Percentiles rank a stretch among this genome's conserved stretches.
These are phyloP conservation scores for Lasioglossum vierecki DNA, from an alignment of 2,888 invertebrate species.

Conservation along the genomic window DNA sequence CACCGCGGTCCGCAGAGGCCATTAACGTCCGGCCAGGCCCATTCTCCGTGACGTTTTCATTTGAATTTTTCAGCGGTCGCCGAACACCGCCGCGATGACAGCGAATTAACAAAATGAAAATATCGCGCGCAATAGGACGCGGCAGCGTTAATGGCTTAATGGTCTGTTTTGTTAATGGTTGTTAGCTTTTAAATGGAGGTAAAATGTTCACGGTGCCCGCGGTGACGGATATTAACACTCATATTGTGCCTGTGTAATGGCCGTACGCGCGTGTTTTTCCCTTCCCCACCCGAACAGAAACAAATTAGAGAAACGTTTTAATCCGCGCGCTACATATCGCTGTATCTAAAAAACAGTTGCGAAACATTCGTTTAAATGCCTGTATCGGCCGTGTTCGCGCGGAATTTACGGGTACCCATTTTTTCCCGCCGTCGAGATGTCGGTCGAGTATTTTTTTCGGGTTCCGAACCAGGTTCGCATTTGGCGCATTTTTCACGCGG, in stretches of 20 bases:
- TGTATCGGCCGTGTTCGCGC: neutral
- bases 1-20: neutral
- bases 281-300: neutral
- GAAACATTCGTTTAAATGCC: neutral
- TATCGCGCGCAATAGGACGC: neutral
- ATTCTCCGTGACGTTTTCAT: neutral
- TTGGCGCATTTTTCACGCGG: neutral
- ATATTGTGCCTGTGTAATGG: neutral
- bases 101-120: constrained; percentile 9
- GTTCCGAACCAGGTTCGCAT: neutral
- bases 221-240: constrained; percentile 10
- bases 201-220: neutral
- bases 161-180: constrained; percentile 3
- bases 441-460: neutral
- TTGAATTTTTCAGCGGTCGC: neutral
- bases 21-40: neutral
- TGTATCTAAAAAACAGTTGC: neutral
- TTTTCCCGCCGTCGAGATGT: neutral
- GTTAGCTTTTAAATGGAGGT: constrained; percentile 11
- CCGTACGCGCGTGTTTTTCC: neutral
- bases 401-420: neutral
- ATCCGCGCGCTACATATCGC: neutral
- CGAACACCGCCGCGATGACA: neutral
- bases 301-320: constrained; percentile 2
- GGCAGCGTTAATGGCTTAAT: constrained; percentile 1